Evolutionary conservation across 2,113 vertebrate genomes (phyloP).

Genomic region (Thoracochromis brauschi): DNA sequence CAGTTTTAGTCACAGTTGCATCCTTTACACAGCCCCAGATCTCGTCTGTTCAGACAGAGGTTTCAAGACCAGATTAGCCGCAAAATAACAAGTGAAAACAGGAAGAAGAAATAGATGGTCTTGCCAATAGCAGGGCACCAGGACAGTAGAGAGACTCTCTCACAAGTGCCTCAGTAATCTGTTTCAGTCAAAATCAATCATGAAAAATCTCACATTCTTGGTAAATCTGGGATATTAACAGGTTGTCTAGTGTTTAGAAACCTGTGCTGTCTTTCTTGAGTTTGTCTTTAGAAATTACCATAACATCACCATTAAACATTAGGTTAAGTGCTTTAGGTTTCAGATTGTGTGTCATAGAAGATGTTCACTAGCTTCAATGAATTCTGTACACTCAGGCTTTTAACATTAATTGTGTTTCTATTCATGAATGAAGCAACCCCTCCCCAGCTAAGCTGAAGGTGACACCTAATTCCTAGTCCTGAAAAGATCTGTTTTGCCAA

Average conservation of each 20-base stretch:
- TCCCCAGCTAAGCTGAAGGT: neutral
- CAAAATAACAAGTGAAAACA: constrained; percentile 42
- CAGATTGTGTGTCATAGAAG: neutral
- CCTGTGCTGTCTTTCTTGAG: neutral
- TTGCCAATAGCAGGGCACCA: neutral
- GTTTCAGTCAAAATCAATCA: neutral
- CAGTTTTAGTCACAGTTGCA: neutral
- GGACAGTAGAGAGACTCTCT: neutral
- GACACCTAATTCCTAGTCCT: neutral
- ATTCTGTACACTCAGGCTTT: neutral
- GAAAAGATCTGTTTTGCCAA: neutral
- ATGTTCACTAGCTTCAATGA: neutral
- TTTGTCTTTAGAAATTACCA: neutral
- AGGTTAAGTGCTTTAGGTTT: neutral
- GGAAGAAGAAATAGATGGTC: neutral
- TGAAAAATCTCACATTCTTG: neutral
- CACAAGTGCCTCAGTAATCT: neutral
- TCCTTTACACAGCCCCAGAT: neutral
- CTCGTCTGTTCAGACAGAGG: neutral
- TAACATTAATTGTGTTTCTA: neutral
- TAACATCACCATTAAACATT: neutral
- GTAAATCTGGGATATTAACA: neutral
- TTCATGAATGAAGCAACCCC: neutral
- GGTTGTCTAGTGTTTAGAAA: neutral
- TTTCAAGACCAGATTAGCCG: constrained; percentile 45